Conservation (phyloP, 1,140 invertebrate genomes). For the Antheraea pernyi region DNA sequence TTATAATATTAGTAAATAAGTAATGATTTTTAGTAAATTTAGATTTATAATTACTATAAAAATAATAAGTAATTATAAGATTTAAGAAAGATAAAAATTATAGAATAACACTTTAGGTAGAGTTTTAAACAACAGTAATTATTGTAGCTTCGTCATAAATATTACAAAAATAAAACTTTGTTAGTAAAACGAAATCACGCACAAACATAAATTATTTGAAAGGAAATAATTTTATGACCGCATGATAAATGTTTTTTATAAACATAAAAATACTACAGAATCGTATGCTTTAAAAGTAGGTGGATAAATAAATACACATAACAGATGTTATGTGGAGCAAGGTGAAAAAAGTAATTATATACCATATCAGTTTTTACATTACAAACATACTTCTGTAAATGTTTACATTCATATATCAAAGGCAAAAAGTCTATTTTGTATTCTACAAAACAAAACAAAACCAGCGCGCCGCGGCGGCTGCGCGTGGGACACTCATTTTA, state of each 20-base stretch:
- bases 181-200: too few species aligned
- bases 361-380: slow-evolving; percentile 36
- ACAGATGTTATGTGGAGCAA: slow-evolving; percentile 54
- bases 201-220: background rate
- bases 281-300: background rate
- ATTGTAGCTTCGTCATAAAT: too few species aligned
- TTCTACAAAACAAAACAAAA: background rate
- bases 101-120: too few species aligned
- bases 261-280: background rate
- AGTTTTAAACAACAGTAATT: too few species aligned
- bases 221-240: background rate
- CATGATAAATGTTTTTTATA: background rate
- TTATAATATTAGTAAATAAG: too few species aligned
- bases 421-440: slow-evolving; percentile 27
- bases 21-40: too few species aligned
- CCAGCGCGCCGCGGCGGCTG: background rate
- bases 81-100: too few species aligned
- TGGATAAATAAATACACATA: slow-evolving; percentile 13
- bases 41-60: too few species aligned
- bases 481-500: slow-evolving; percentile 53
- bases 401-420: slow-evolving; percentile 24
- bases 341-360: slow-evolving; percentile 63
- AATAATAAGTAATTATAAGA: too few species aligned
- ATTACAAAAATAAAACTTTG: too few species aligned
- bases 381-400: slow-evolving; percentile 18